Conservation (phyloP, 1,140 invertebrate species). For the Tribolium madens region DNA sequence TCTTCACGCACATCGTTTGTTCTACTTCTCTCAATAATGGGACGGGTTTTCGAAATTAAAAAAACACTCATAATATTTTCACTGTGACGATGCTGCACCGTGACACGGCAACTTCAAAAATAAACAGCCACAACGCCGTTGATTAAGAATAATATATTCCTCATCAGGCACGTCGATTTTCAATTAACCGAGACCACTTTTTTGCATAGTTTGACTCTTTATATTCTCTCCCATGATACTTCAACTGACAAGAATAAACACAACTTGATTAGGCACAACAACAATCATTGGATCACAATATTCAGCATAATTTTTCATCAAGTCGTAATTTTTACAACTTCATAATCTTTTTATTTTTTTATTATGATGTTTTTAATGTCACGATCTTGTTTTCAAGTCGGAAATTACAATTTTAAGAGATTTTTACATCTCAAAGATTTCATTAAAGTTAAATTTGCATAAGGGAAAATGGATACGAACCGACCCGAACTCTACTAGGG, state of each 20-base stretch:
- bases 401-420: slow-evolving; percentile 18
- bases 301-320: background rate
- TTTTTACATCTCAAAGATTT: slow-evolving; percentile 25
- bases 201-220: slow-evolving; percentile 20
- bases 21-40: slow-evolving; percentile 13
- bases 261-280: slow-evolving; percentile 17
- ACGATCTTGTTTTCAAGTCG: slow-evolving; percentile 3
- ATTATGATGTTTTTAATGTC: slow-evolving; percentile 7
- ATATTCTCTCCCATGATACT: slow-evolving; percentile 8
- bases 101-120: slow-evolving; percentile 28
- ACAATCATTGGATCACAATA: background rate
- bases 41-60: background rate
- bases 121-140: slow-evolving; percentile 22
- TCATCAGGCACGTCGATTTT: slow-evolving; percentile 38
- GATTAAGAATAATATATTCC: slow-evolving; percentile 39
- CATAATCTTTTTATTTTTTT: background rate
- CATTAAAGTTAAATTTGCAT: slow-evolving; percentile 22
- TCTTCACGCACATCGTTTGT: slow-evolving; percentile 7
- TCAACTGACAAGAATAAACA: slow-evolving; percentile 33
- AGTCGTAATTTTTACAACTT: background rate
- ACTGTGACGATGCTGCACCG: slow-evolving; percentile 1
- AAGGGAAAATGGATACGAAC: slow-evolving; percentile 6
- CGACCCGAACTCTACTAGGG: background rate
- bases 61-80: slow-evolving; percentile 9
- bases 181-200: slow-evolving; percentile 31